Evolutionary conservation across 2,113 vertebrate genomes (phyloP).

Genomic region (Anhinga anhinga): DNA sequence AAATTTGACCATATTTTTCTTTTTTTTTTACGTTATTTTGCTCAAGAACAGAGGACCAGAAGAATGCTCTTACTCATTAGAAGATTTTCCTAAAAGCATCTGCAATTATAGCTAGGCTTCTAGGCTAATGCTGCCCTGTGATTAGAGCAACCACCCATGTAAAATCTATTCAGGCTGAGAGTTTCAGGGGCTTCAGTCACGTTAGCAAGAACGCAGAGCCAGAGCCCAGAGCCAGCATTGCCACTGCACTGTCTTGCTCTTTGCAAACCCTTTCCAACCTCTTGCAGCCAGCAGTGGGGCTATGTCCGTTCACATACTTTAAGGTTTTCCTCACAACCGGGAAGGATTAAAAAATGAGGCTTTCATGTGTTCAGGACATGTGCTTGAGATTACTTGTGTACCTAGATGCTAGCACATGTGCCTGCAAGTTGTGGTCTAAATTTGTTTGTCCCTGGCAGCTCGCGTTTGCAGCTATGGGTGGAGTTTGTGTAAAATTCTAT

Average conservation of each 20-base stretch:
- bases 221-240: background rate
- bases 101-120: background rate
- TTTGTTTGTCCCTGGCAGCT: slow-evolving; percentile 4
- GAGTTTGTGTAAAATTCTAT: background rate
- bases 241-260: background rate
- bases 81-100: background rate
- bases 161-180: background rate
- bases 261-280: background rate
- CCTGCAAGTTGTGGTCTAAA: slow-evolving; percentile 6
- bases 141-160: background rate
- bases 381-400: slow-evolving; percentile 24
- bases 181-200: background rate
- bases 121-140: background rate
- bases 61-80: background rate
- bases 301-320: background rate
- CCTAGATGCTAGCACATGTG: background rate
- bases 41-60: background rate
- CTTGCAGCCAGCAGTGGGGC: background rate
- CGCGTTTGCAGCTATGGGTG: background rate
- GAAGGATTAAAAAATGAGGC: slow-evolving; percentile 14
- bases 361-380: slow-evolving; percentile 28
- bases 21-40: background rate
- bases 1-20: background rate
- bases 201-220: background rate
- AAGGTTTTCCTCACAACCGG: background rate